These are phyloP conservation scores for Chanos chanos DNA, from an alignment of 2,797 vertebrate genomes.

Conservation along the genomic window DNA sequence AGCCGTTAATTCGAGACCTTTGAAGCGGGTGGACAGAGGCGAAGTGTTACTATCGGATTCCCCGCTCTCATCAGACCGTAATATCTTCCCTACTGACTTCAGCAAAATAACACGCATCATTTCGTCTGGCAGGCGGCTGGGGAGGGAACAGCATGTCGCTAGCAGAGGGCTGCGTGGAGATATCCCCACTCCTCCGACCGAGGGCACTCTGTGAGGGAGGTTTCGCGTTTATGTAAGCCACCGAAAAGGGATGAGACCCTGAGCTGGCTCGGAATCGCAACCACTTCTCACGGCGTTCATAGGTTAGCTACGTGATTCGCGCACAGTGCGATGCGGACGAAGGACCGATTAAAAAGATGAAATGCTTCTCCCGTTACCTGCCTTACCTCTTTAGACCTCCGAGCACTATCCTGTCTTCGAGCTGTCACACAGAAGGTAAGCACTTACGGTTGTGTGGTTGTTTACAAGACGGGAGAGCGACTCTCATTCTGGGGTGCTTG, in stretches of 20 bases:
- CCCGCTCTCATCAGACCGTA: too few species aligned
- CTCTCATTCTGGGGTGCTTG: too few species aligned
- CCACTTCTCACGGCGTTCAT: background rate
- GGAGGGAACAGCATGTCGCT: conserved; percentile 34
- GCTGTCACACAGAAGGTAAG: conserved; percentile 83
- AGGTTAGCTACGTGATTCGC: too few species aligned
- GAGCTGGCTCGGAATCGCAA: background rate
- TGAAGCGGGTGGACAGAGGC: too few species aligned
- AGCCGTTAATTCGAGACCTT: conserved; percentile 8
- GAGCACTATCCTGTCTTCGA: conserved; percentile 77
- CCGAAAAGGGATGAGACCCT: conserved; percentile 23
- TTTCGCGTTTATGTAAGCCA: conserved; percentile 2
- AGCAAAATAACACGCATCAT: conserved; percentile 31
- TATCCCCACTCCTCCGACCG: background rate
- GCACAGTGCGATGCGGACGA: conserved; percentile 33
- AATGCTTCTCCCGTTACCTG: conserved; percentile 85
- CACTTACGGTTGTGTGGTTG: too few species aligned
- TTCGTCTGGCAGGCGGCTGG: conserved; percentile 25
- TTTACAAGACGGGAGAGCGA: too few species aligned
- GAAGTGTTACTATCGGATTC: too few species aligned
- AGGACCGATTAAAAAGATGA: conserved; percentile 71
- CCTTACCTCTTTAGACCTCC: conserved; percentile 82
- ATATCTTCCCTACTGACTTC: background rate
- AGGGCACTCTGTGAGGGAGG: background rate
- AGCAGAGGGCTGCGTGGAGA: conserved; percentile 5